These are phyloP conservation scores for Gymnosoma rotundatum DNA, from an alignment of 2,888 invertebrate genomes.

Conservation along the genomic window DNA sequence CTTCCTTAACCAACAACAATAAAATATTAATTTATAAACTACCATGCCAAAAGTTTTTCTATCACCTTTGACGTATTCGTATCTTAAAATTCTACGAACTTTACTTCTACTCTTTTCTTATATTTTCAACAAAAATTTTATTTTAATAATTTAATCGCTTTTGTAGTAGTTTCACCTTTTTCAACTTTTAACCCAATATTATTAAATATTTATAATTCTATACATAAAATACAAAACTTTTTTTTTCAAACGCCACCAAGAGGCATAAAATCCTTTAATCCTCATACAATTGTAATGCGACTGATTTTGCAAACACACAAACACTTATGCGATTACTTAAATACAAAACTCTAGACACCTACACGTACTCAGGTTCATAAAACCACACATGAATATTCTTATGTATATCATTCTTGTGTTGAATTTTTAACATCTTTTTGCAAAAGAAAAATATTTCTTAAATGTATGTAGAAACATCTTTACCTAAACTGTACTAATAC, in stretches of 20 bases:
- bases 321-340: not conserved
- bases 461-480: not conserved
- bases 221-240: conserved; percentile 27
- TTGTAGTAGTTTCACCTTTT: conserved; percentile 51
- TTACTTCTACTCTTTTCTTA: not conserved
- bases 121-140: no score
- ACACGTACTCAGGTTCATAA: not conserved
- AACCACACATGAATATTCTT: conserved; percentile 39
- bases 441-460: conserved; percentile 23
- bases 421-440: conserved; percentile 51
- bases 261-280: conserved; percentile 53
- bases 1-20: no score
- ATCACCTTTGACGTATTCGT: not conserved
- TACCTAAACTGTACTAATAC: conserved; percentile 16
- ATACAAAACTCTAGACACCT: conserved; percentile 1
- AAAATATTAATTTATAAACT: no score
- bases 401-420: conserved; percentile 49
- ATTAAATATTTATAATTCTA: conserved; percentile 56
- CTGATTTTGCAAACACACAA: conserved; percentile 10
- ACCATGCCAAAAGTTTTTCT: no score
- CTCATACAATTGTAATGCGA: conserved; percentile 40
- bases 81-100: not conserved
- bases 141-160: conserved; percentile 59
- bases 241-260: conserved; percentile 1
- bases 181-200: conserved; percentile 61